Evolutionary conservation across 2,888 invertebrate species (phyloP), one percentile per base, ranked within the genome.

Genomic region (Oasisia sp.): DNA sequence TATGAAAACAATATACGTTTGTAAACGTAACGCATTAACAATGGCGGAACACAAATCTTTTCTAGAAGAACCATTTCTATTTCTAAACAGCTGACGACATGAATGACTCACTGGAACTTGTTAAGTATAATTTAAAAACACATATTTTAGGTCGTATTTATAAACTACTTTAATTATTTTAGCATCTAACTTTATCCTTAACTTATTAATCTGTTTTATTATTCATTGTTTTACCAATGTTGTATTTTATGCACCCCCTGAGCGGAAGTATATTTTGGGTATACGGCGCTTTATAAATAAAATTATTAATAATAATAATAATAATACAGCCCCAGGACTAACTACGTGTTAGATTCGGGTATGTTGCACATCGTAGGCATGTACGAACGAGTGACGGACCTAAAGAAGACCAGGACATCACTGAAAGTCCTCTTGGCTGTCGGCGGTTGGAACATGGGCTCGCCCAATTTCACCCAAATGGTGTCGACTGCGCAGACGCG

Each of bases 361-460:
- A 19, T 27, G 74, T 7, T 74, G 74, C n/a, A 7, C 27, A 27
- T 74, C 27, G n/a, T 74, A 74, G 74, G 74, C 74, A 74, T 74
- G 74, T 74, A 74, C 74, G 74, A 74, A 74, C 74, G 74, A 74
- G 74, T 74, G 27, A 74, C 74, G 74, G 74, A 74, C 74, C 74
- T 74, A 27, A 74, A 74, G n/a, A 19, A 74, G 74, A 74, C 19
- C 74, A 74, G 27, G 74, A 19, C 74, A 27, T 7, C 74, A 19
- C n/a, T 74, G 74, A 74, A 74, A 27, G 74, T 74, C 27, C 74
- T 74, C n/a, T n/a, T 74, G 74, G 74, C 74, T 74, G 74, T 74
- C 74, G 74, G 74, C 74, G 74, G 74, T 27, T 74, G 74, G 74
- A 74, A 74, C 74, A 74, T 74, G 74, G 74, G 74, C 27, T 74